Evolutionary conservation across 2,797 vertebrate genomes (phyloP), one percentile per base, ranked within the genome.

Genomic region (Catamblyrhynchus diadema): DNA sequence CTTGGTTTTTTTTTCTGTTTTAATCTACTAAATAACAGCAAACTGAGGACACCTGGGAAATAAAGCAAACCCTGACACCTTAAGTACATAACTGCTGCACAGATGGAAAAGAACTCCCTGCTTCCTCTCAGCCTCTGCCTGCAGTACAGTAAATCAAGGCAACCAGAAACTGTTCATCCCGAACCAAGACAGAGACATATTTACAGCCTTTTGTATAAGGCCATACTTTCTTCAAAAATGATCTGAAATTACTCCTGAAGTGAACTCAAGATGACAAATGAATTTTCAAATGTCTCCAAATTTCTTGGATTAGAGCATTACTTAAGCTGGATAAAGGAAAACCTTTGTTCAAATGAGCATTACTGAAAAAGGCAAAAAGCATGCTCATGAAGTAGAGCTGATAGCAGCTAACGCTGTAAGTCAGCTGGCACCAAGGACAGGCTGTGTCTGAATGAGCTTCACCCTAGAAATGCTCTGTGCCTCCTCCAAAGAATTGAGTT

Each of bases 361-460:
- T 92, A 88, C 93, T 94, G 87, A 94, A 91, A 91, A 91, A 90
- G 81, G 93, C 50, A 92, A 92, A 90, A 51, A 72, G 72, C n/a
- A 42, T 4, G 42, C 48, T 71, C 41, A 23, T 14, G 54, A 74
- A 82, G 57, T 1, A 64, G 41, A 86, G 57, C 61, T 42, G 69
- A 64, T 61, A 83, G 4, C 73, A 94, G 61, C 54, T 88, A 44
- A 62, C 28, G 42, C 80, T 95, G 32, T 81, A 30, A 85, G 57
- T 87, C 85, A 86, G 77, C 50, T 64, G 69, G 56, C 70, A 80
- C 30, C 0, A 7, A 74, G 32, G 28, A 59, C 8, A 78, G 30
- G 20, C 65, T 78, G 59, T 22, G 56, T 41, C 59, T 54, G n/a
- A 71, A 61, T 25, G 35, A 81, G 71, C 37, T 44, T 81, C 59